Evolutionary conservation across 1,140 invertebrate genomes (phyloP).

Genomic region (Drosophila rufa): DNA sequence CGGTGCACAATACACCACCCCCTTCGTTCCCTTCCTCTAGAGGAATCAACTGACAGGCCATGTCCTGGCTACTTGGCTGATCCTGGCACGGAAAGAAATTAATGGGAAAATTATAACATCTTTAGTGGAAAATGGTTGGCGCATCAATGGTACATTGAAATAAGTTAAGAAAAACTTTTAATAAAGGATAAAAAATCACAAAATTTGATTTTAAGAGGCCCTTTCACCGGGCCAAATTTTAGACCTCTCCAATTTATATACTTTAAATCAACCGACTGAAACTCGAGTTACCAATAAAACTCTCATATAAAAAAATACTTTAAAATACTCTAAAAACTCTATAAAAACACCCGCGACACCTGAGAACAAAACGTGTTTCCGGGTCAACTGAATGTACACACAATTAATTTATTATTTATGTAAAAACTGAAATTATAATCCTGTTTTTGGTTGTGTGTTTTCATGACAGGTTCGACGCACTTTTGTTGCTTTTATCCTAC

Average conservation of each 20-base stretch:
- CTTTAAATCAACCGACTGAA: neutral
- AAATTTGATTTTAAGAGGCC: no score
- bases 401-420: conserved; percentile 4
- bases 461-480: conserved; percentile 65
- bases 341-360: neutral
- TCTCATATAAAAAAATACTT: neutral
- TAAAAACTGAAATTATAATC: conserved; percentile 5
- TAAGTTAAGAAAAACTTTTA: no score
- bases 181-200: no score
- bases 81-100: conserved; percentile 21
- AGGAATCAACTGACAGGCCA: conserved; percentile 60
- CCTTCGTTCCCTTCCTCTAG: neutral
- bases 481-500: conserved; percentile 39
- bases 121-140: no score
- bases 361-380: conserved; percentile 1
- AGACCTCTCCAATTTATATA: no score
- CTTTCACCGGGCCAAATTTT: no score
- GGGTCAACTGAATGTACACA: conserved; percentile 12
- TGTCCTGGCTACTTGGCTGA: conserved; percentile 40
- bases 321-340: neutral
- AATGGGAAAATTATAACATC: neutral
- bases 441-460: conserved; percentile 20
- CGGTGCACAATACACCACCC: conserved; percentile 8
- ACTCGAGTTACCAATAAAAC: neutral
- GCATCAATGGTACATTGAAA: no score